Evolutionary conservation across 2,888 invertebrate species (phyloP), one percentile per base, ranked within the genome.

Genomic region (Melanargia galathea): DNA sequence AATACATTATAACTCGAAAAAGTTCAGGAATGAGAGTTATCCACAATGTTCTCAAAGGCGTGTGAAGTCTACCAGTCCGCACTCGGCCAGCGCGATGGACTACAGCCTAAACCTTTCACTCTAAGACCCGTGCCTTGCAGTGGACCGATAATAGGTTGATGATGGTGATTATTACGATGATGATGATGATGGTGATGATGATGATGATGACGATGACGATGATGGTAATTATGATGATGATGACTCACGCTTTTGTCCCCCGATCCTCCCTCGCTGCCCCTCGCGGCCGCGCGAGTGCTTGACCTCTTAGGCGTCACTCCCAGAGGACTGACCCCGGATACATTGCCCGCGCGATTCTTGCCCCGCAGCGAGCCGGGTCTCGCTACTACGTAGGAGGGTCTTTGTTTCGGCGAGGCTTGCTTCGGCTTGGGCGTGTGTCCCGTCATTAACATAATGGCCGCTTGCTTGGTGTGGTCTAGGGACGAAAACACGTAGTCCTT

Each of bases 381-480:
- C 35, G 20, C 35, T 18, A 35, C 33, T 6, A 52, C 20, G 13
- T 35, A 52, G 11, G 33, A 35, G 2, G 52, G 52, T 7, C 52
- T 52, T 16, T n/a, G 49, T 33, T 51, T 51, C 10, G 26, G 26
- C 0, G 49, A 7, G 1, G 51, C 18, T 11, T 49, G 48, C 62
- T 74, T 76, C 0, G 73, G 61, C 51, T 77, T 80, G 1, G 85
- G 81, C 20, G 85, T 81, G 77, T 85, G 87, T 1, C 90, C 84
- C 10, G 92, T 80, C 85, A 92, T 87, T 60, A 90, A 71, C 81
- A 90, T 81, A 38, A 92, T 76, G 1, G 91, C 92, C 1, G 87
- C 90, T 70, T 84, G 90, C 67, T 92, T 92, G 4, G 89, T 90
- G 71, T 85, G 84, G 71, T 92, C 92, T 92, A 67, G 2, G 16